A percentile compares a stretch with the other conserved stretches of the same genome.
These are phyloP conservation scores for Sebastes oblongus DNA, from an alignment of 2,797 vertebrate species.

Conservation along the genomic window DNA sequence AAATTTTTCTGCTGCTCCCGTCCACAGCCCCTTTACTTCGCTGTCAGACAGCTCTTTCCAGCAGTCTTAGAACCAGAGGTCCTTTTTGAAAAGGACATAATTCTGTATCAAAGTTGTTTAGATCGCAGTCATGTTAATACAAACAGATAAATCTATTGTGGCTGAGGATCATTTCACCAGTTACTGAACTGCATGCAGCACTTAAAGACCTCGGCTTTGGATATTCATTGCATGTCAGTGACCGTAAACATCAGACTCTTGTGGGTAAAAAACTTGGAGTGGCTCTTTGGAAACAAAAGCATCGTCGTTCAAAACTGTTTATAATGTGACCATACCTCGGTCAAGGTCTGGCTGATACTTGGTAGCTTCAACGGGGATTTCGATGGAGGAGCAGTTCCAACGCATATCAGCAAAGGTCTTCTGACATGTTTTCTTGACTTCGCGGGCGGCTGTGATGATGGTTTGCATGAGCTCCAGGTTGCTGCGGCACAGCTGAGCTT, in stretches of 20 bases:
- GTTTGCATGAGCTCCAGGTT: conserved; percentile 98
- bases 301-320: neutral
- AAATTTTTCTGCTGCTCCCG: no score
- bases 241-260: conserved; percentile 33
- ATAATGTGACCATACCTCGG: conserved; percentile 84
- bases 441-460: conserved; percentile 90
- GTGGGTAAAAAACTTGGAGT: conserved; percentile 14
- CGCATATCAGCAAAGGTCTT: conserved; percentile 96
- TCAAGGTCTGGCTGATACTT: conserved; percentile 95
- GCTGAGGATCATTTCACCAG: conserved; percentile 31
- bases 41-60: no score
- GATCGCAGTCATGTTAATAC: conserved; percentile 11
- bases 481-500: conserved; percentile 96
- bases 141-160: conserved; percentile 38
- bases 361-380: conserved; percentile 82
- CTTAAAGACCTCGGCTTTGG: conserved; percentile 34
- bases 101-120: neutral
- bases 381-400: conserved; percentile 99
- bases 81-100: conserved; percentile 4
- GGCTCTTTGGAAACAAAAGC: neutral
- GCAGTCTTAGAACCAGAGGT: conserved; percentile 21
- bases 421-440: conserved; percentile 95
- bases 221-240: conserved; percentile 38
- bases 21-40: no score
- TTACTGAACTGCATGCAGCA: conserved; percentile 39